Base-by-base conservation (phyloP, 2,888 invertebrate species). In the Volucella zonaria region DNA sequence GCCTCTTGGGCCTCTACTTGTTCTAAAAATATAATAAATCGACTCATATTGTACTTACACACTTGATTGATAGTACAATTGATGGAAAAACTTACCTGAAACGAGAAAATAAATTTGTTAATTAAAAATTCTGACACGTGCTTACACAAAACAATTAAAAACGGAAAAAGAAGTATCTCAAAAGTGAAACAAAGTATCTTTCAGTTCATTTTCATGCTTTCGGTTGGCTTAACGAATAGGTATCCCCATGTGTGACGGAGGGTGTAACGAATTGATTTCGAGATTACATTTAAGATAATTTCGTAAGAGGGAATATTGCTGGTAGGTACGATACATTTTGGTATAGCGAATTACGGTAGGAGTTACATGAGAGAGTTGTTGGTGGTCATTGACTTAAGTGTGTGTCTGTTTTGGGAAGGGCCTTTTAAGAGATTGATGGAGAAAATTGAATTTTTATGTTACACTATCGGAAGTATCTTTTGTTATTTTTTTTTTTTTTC, bases 71-170 rank as follows among this genome's bases (percentile, higher is more conserved):
- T 61, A 23, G 23, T n/a, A 12, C 15, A 11, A 18, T 45, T 62
- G 40, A 61, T 31, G 12, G 42, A 59, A 52, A 68, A 67, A 83
- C 82, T 83, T 83, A 83, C 82, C 82, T 83, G 59, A 31, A 83
- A 83, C 1, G 31, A 71, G 4, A 61, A 47, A 73, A 73, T 2
- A 11, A 70, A 70, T 75, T 56, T 43, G 31, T 67, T 68, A 75
- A 56, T 42, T 12, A 23, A 56, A 74, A 12, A 45, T 56, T 56
- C 38, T 8, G n/a, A 62, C 73, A 62, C 52, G 73, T 61, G 62
- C 14, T 62, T 52, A 3, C 2, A 38, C 11, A 54, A 54, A 73
- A 62, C 23, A 15, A n/a, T 47, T 8, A 47, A 23, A 47, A 18
- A 54, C 14, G 14, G 18, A 2, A 2, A 23, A 23, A 23, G 2